Evolutionary conservation across 2,888 invertebrate species (phyloP), one percentile per base, ranked within the genome.

Genomic region (Stenichneumon culpator): DNA sequence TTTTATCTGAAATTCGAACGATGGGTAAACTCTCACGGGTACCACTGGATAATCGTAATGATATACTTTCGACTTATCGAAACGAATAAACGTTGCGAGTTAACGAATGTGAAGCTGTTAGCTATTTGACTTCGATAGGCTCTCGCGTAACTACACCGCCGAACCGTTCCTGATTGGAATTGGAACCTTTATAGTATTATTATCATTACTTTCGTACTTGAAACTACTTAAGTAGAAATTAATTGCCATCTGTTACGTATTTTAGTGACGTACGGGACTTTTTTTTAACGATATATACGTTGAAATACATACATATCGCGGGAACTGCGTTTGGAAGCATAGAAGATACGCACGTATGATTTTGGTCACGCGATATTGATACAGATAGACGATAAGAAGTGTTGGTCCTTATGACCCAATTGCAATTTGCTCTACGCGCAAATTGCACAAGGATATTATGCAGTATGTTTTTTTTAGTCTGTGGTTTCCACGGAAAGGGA

Each of bases 151-250:
- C 28, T 47, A 28, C 28, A 19, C 54, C 60, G 74, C 60, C 28
- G 44, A 44, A 63, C 44, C 47, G n/a, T 63, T 75, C 73, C 22
- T 22, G n/a, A 28, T 79, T 63, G 60, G 52, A 80, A 54, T 83
- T 75, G 36, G 28, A 69, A 65, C 39, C 54, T 79, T 74, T 74
- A 44, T 75, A 85, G 63, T 83, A 85, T 85, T 85, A 83, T 79
- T 74, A 82, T 70, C 16, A n/a, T 81, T 79, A 83, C 73, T 68
- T 54, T 83, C 50, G 4, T 28, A 28, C 22, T n/a, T 69, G n/a
- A 16, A 63, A 32, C 54, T 39, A 70, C 39, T 65, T 60, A 73
- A 68, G 28, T n/a, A 65, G 60, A 11, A 63, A 52, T 74, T 80
- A 54, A 72, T 78, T 82, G 47, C 50, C 50, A 39, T 28, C 52